Conservation (phyloP, 2,113 vertebrate genomes). For the Corythoichthys haematopterus region DNA sequence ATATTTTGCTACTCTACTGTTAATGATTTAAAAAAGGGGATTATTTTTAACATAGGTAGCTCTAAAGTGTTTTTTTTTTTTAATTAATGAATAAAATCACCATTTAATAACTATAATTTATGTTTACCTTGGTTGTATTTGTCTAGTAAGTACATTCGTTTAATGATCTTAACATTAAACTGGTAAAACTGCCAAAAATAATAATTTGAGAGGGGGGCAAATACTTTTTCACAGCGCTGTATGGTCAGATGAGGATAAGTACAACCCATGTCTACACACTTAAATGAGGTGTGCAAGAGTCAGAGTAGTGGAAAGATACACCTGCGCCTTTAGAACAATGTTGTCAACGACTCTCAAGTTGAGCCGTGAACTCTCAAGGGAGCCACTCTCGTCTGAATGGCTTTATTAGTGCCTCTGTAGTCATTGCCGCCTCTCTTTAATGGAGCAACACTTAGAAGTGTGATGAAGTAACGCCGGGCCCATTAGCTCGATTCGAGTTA, state of each 20-base stretch:
- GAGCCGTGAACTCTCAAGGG: conserved; percentile 49
- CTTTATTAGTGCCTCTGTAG: conserved; percentile 73
- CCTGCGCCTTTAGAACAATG: conserved; percentile 57
- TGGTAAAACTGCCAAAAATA: too few relatives aligned
- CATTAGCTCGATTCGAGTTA: conserved; percentile 70
- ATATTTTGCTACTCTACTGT: too few relatives aligned
- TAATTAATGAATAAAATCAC: too few relatives aligned
- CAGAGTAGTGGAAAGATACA: conserved; percentile 47
- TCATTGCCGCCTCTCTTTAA: conserved; percentile 69
- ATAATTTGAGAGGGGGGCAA: too few relatives aligned
- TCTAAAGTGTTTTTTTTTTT: too few relatives aligned
- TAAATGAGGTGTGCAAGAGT: conserved; percentile 26
- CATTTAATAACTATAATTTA: too few relatives aligned
- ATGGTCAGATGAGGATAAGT: conserved; percentile 1
- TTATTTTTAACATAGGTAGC: too few relatives aligned
- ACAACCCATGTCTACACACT: not conserved
- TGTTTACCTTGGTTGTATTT: too few relatives aligned
- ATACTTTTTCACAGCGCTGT: too few relatives aligned
- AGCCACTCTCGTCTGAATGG: conserved; percentile 47
- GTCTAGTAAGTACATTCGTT: too few relatives aligned
- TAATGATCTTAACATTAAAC: too few relatives aligned
- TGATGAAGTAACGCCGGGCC: conserved; percentile 73
- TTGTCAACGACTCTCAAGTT: conserved; percentile 53
- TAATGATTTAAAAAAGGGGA: too few relatives aligned
- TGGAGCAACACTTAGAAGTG: conserved; percentile 72